Percentiles rank a stretch among this genome's conserved stretches.
These are phyloP conservation scores for Microplitis manilae DNA, from an alignment of 2,888 invertebrate genomes.

Conservation along the genomic window DNA sequence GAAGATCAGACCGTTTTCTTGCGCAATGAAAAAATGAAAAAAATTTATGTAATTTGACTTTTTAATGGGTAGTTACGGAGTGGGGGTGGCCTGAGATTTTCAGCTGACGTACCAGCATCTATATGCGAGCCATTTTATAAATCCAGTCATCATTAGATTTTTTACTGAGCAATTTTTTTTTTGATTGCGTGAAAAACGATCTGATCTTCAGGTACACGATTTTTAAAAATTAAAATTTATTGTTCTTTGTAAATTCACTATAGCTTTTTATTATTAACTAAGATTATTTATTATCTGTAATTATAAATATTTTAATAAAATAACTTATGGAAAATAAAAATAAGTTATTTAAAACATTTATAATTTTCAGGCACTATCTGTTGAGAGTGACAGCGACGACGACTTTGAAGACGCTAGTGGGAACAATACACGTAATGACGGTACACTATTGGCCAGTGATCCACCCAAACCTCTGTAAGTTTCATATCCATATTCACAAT, in stretches of 20 bases:
- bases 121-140: no score
- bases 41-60: no score
- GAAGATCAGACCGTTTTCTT: no score
- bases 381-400: conserved; percentile 78
- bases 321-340: not conserved
- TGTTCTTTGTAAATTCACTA: not conserved
- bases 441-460: conserved; percentile 95
- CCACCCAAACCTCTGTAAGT: conserved; percentile 97
- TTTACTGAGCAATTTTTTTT: no score
- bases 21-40: no score
- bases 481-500: conserved; percentile 25
- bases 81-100: no score
- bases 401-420: conserved; percentile 89
- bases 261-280: not conserved
- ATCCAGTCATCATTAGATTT: no score
- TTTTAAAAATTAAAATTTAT: not conserved
- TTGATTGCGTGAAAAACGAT: no score
- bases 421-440: conserved; percentile 89
- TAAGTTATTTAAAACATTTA: conserved; percentile 26
- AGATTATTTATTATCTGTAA: not conserved
- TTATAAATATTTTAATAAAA: not conserved
- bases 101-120: no score
- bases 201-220: not conserved
- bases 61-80: no score
- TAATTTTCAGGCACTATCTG: conserved; percentile 62